Base-by-base conservation (phyloP, 2,797 vertebrate species). In the Rachycentron canadum region DNA sequence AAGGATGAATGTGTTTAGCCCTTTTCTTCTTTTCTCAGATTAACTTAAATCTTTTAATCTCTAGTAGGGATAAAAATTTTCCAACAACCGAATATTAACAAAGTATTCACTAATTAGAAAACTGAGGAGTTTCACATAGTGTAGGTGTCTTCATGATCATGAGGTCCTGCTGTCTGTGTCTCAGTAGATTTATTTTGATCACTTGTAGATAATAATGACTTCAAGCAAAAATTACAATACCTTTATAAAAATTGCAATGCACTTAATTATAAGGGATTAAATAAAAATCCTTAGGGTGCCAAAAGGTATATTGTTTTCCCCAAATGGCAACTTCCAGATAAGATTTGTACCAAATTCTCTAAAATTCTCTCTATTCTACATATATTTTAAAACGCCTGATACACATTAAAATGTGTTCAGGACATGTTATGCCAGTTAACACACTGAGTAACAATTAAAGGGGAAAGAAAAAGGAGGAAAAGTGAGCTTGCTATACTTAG, bases 401-500 rank as follows among this genome's bases (percentile, higher is more conserved):
- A 40, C n/a, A 58, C 32, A 40, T 3, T 28, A 8, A 23, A 50
- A 75, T 25, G 4, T 55, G 25, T 45, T 61, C n/a, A 23, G 13
- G 13, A 5, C 2, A 55, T 28, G 13, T 26, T 7, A 11, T 7
- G 23, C 17, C 13, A 28, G 26, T 25, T n/a, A 56, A 34, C 34
- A 49, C 41, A 10, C 23, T 55, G 21, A 45, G 19, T 60, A 36
- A 16, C 19, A 9, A 17, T 7, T 19, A 16, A 2, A 7, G 19
- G 43, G 43, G 3, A 32, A 3, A 32, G 7, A 32, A 32, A 45
- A 19, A 21, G n/a, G 6, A 49, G n/a, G 11, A 47, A 50, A 60
- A 64, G 3, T 3, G 2, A 60, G 43, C 34, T 6, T 81, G 86
- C 43, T 85, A 69, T 49, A 30, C 36, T 67, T 2, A 19, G 12